Conservation (phyloP, 2,888 invertebrate genomes). For the Nycteola revayana region DNA sequence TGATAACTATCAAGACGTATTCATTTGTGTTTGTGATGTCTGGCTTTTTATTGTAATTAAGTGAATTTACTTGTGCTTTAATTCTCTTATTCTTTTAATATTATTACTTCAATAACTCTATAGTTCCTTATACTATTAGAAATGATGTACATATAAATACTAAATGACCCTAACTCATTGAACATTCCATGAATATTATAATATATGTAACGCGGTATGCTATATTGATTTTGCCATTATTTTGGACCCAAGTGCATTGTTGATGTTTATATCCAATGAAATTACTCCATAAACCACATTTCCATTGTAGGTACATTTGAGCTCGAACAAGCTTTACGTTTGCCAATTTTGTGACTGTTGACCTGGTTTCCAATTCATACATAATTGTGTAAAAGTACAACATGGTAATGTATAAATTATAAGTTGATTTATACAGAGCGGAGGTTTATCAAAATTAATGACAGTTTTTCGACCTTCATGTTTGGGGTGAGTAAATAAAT, state of each 20-base stretch:
- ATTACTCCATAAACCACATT: slow-evolving; percentile 22
- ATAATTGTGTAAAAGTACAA: slow-evolving; percentile 22
- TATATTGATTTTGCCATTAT: slow-evolving; percentile 59
- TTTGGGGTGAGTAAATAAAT: neutral
- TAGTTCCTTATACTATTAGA: no score
- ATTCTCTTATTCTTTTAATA: no score
- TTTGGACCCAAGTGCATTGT: slow-evolving; percentile 35
- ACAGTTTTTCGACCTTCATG: neutral
- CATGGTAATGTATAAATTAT: slow-evolving; percentile 10
- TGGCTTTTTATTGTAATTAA: no score
- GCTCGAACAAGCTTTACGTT: slow-evolving; percentile 25
- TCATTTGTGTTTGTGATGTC: no score
- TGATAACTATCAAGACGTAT: no score
- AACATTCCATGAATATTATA: slow-evolving; percentile 44
- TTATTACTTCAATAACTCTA: no score
- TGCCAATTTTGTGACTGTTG: slow-evolving; percentile 31
- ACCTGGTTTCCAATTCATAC: slow-evolving; percentile 31
- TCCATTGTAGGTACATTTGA: slow-evolving; percentile 28
- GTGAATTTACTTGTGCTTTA: no score
- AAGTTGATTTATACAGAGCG: slow-evolving; percentile 4
- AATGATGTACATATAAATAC: no score
- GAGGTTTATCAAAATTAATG: slow-evolving; percentile 1
- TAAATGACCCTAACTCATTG: slow-evolving; percentile 1
- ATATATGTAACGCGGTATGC: slow-evolving; percentile 33
- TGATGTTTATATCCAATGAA: slow-evolving; percentile 25